These are phyloP conservation scores for Lithophane semibrunnea DNA, from an alignment of 2,888 invertebrate species.

Conservation along the genomic window DNA sequence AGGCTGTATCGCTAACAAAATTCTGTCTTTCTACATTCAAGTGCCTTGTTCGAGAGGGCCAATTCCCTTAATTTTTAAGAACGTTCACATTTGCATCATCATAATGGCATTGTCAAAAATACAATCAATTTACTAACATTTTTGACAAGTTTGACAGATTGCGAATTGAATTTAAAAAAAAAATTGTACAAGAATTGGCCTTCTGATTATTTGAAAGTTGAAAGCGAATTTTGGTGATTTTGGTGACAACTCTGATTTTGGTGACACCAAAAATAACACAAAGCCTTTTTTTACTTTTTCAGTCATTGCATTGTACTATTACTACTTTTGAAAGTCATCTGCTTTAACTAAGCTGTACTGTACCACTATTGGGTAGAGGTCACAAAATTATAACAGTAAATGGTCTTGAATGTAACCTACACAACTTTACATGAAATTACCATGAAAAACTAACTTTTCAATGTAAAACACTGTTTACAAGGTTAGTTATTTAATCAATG, in stretches of 20 bases:
- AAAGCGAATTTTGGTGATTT: too few species aligned
- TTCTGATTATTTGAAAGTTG: neutral
- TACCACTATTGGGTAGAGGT: constrained; percentile 1
- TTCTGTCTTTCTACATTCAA: neutral
- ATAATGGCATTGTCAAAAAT: too few species aligned
- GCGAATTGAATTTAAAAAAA: too few species aligned
- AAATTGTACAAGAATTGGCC: too few species aligned
- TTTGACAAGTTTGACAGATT: too few species aligned
- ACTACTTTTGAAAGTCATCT: neutral
- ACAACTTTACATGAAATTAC: constrained; percentile 7
- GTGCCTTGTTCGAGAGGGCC: neutral
- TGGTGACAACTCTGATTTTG: neutral
- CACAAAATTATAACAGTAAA: constrained; percentile 11
- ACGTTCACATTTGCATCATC: too few species aligned
- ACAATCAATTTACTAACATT: too few species aligned
- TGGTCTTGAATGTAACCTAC: constrained; percentile 1
- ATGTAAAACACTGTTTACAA: constrained; percentile 33
- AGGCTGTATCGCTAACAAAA: neutral
- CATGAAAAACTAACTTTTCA: constrained; percentile 36
- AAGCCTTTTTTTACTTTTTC: neutral
- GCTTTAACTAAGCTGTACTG: neutral
- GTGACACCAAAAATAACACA: neutral
- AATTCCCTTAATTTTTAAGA: too few species aligned
- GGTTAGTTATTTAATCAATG: constrained; percentile 47
- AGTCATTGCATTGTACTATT: neutral